These are phyloP conservation scores for Pluvianellus socialis DNA, from an alignment of 2,113 vertebrate genomes.

Conservation along the genomic window DNA sequence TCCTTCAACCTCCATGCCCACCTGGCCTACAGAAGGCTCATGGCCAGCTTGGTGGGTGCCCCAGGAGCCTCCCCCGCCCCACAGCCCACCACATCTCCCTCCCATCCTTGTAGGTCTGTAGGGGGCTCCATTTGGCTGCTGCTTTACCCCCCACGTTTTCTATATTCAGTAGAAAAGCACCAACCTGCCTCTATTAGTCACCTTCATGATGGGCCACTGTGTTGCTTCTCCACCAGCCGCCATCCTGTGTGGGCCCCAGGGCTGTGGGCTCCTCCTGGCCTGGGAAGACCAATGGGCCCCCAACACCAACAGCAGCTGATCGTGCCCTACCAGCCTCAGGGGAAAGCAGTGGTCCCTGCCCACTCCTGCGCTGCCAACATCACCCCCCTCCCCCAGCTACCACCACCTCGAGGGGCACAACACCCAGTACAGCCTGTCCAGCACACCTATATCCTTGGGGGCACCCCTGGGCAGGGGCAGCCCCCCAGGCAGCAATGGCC, in stretches of 20 bases:
- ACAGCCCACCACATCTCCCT: background rate
- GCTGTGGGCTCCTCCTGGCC: too few species aligned
- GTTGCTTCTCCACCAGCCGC: fast-evolving
- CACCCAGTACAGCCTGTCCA: too few species aligned
- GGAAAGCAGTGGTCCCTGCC: background rate
- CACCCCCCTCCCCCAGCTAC: background rate
- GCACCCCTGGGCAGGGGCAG: background rate
- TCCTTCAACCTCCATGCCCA: background rate
- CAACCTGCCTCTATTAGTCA: background rate
- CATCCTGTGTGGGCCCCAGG: too few species aligned
- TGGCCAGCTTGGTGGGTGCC: background rate
- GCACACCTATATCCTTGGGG: background rate
- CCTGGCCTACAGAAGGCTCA: background rate
- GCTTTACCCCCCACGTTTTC: background rate
- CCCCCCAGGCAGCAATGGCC: too few species aligned
- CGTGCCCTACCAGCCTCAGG: background rate
- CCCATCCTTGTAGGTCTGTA: background rate
- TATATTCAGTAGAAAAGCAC: fast-evolving
- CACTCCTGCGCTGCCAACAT: fast-evolving
- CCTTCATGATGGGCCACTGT: fast-evolving
- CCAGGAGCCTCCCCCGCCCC: background rate
- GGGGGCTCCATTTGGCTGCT: background rate
- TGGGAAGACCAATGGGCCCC: too few species aligned
- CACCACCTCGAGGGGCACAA: too few species aligned
- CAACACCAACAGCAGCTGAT: background rate